phyloP scores from a whole-genome alignment of 2,113 vertebrate species.

The Callaeas wilsoni region DNA sequence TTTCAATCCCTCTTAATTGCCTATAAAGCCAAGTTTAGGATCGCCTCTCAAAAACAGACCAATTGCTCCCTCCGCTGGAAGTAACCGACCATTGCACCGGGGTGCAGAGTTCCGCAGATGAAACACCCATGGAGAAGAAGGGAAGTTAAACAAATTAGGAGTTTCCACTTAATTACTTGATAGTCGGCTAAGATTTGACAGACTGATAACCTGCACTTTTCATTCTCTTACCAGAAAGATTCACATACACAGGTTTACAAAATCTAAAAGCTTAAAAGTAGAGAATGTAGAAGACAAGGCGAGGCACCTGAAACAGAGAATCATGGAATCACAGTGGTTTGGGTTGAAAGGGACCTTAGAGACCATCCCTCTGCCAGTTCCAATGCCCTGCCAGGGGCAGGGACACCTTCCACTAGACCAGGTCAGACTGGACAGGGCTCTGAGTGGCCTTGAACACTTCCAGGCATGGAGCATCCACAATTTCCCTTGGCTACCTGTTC shows the following conservation, averaged over 20 bases:
- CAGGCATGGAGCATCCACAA: neutral
- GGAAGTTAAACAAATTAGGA: neutral
- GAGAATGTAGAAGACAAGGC: fast-evolving
- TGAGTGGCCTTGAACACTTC: neutral
- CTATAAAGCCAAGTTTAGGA: neutral
- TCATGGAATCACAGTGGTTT: neutral
- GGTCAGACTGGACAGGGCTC: neutral
- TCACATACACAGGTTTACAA: neutral
- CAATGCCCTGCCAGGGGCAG: neutral
- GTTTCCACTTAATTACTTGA: neutral
- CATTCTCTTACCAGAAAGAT: neutral
- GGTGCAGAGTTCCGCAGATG: neutral
- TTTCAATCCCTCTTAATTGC: neutral
- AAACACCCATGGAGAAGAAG: fast-evolving
- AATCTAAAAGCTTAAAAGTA: neutral
- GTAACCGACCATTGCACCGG: neutral
- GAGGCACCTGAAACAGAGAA: neutral
- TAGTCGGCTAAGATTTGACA: neutral
- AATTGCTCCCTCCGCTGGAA: conserved; percentile 68
- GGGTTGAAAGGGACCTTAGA: neutral
- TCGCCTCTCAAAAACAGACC: conserved; percentile 7
- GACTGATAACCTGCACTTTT: neutral
- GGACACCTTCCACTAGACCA: neutral
- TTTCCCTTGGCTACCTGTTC: neutral
- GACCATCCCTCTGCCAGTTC: neutral